Percentiles rank a stretch among this genome's conserved stretches.
These are phyloP conservation scores for Lethrus apterus DNA, from an alignment of 1,140 invertebrate genomes.

Conservation along the genomic window DNA sequence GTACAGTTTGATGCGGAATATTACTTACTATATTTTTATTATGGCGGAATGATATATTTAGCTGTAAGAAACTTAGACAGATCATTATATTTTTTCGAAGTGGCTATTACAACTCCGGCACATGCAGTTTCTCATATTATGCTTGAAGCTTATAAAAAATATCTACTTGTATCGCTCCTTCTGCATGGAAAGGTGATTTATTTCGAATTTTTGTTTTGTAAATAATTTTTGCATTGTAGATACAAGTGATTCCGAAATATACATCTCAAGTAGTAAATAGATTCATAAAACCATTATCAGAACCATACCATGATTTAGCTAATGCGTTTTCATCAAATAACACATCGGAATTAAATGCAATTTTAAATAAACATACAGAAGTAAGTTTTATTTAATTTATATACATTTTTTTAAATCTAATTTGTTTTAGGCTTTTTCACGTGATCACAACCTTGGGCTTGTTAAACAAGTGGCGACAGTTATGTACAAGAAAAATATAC, in stretches of 20 bases:
- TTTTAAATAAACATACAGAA: constrained; percentile 69
- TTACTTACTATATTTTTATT: constrained; percentile 93
- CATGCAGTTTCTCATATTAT: constrained; percentile 93
- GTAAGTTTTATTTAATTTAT: constrained; percentile 35
- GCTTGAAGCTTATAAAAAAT: constrained; percentile 96
- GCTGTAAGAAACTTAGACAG: constrained; percentile 87
- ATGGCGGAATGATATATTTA: constrained; percentile 95
- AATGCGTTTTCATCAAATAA: constrained; percentile 71
- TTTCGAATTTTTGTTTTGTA: neutral
- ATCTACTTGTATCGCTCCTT: constrained; percentile 85
- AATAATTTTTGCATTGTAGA: constrained; percentile 19
- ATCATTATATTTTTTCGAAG: constrained; percentile 92
- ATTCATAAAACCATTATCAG: constrained; percentile 85
- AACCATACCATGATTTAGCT: constrained; percentile 86
- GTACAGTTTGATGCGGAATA: constrained; percentile 81
- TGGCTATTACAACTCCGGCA: constrained; percentile 86
- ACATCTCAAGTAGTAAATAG: constrained; percentile 82
- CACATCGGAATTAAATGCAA: constrained; percentile 59
- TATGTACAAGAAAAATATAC: constrained; percentile 94
- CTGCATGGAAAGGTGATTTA: constrained; percentile 74
- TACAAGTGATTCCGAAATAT: constrained; percentile 72
- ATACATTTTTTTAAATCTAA: neutral
- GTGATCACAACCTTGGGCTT: constrained; percentile 77
- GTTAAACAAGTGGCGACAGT: constrained; percentile 80
- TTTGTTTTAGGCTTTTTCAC: constrained; percentile 52